phyloP scores from a whole-genome alignment of 2,888 invertebrate genomes.

The Scaptomyza cyrtandrae region DNA sequence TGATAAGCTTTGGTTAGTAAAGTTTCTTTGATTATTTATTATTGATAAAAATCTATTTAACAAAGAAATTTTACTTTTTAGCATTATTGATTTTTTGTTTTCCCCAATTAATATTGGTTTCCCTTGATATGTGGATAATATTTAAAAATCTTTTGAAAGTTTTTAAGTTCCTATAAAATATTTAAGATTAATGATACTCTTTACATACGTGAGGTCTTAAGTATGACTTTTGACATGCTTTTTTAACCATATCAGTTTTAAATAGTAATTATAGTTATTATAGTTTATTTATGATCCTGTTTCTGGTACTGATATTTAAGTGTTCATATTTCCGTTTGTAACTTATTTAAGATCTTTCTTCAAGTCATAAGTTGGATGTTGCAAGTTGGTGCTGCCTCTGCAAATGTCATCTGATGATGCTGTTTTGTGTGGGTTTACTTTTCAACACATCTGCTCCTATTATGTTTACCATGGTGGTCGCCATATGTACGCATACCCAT shows the following conservation, averaged over 20 bases:
- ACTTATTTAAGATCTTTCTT: slow-evolving; percentile 44
- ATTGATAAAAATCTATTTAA: no score
- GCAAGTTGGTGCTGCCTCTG: slow-evolving; percentile 2
- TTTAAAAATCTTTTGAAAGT: no score
- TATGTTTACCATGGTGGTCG: slow-evolving; percentile 40
- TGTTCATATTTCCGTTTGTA: slow-evolving; percentile 9
- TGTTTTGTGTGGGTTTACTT: slow-evolving; percentile 44
- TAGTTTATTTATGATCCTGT: background rate
- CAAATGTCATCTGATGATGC: slow-evolving; percentile 33
- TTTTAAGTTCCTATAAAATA: no score
- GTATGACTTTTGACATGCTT: background rate
- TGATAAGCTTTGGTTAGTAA: background rate
- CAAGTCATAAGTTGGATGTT: slow-evolving; percentile 5
- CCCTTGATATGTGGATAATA: no score
- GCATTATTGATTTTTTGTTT: no score
- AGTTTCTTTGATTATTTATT: no score
- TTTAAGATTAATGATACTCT: no score
- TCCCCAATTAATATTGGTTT: no score
- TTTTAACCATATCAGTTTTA: background rate
- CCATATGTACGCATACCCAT: slow-evolving; percentile 47
- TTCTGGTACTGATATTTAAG: background rate
- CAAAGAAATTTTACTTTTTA: no score
- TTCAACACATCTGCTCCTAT: slow-evolving; percentile 47
- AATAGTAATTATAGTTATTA: background rate
- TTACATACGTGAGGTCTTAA: no score